Evolutionary conservation across 1,140 invertebrate genomes (phyloP), one percentile per base, ranked within the genome.

Genomic region (Apis laboriosa): DNA sequence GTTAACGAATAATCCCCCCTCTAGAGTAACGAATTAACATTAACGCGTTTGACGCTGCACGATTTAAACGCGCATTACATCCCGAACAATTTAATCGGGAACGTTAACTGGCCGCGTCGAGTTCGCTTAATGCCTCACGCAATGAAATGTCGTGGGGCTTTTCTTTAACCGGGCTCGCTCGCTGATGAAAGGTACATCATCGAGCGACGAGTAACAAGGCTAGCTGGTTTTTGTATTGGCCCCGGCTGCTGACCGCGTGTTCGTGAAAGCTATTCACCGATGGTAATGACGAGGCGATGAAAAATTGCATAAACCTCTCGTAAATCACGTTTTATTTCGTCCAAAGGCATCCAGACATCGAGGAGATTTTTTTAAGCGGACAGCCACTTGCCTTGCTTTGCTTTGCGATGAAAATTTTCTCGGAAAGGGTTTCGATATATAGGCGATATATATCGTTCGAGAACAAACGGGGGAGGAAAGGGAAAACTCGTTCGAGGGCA

Each of bases 401-500:
- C 21, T 71, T 55, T 17, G 51, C 17, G 13, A 53, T 53, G 43
- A 53, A 24, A 17, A 71, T 71, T 71, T 71, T 24, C 68, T 53
- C 68, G 34, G 68, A n/a, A 71, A 24, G 53, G 68, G 15, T 53
- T 51, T 68, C 66, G 66, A 24, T 68, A 4, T 68, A 8, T 13
- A n/a, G 9, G 12, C 15, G 9, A 24, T 24, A 24, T 24, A 24
- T 17, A n/a, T 9, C 19, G 34, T 43, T 43, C 34, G 34, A 43
- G 53, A 43, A 34, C 13, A 74, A 60, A 43, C 11, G 1, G 24
- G 17, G 21, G 1, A 24, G 28, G 9, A 56, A 19, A n/a, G 11
- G 21, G 58, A 9, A 19, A 21, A 51, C 86, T 73, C 84, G 87
- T 85, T 72, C 86, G 79, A 85, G 86, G 90, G 90, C 86, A 85